phyloP scores from a whole-genome alignment of 1,140 invertebrate genomes.

The Muscidifurax raptorellus region DNA sequence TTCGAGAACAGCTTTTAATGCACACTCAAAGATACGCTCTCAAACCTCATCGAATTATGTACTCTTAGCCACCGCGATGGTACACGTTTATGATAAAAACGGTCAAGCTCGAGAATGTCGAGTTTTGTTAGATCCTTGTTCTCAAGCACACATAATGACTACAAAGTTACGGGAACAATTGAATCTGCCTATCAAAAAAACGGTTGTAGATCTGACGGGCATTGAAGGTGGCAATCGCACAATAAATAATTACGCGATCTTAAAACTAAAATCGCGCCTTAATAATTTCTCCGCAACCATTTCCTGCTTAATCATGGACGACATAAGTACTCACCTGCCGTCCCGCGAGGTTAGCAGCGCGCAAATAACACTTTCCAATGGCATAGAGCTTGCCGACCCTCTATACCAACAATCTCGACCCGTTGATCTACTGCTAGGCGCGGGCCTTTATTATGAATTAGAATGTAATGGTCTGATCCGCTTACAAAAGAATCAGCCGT shows the following conservation, averaged over 20 bases:
- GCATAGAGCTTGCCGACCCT: conserved; percentile 39
- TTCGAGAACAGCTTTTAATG: conserved; percentile 28
- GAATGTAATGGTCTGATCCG: conserved; percentile 27
- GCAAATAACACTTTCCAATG: conserved; percentile 8
- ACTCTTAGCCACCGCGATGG: background rate
- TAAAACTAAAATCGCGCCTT: conserved; percentile 4
- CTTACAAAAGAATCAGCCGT: conserved; percentile 13
- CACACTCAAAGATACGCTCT: background rate
- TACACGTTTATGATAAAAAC: conserved; percentile 42
- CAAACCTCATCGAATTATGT: background rate
- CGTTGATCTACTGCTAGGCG: conserved; percentile 37
- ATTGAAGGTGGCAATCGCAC: background rate
- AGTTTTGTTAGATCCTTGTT: conserved; percentile 47
- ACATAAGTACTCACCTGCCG: conserved; percentile 5
- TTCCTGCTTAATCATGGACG: background rate
- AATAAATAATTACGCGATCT: background rate
- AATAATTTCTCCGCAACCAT: background rate
- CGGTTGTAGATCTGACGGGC: background rate
- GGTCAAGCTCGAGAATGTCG: conserved; percentile 42
- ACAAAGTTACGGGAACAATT: background rate
- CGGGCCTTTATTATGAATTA: conserved; percentile 28
- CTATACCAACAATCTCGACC: conserved; percentile 19
- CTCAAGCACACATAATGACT: conserved; percentile 36
- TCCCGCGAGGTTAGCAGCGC: background rate
- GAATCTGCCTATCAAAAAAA: background rate